A percentile compares a stretch with the other conserved stretches of the same genome.
These are phyloP conservation scores for Leucoraja erinaceus DNA, from an alignment of 2,113 vertebrate species.

Conservation along the genomic window DNA sequence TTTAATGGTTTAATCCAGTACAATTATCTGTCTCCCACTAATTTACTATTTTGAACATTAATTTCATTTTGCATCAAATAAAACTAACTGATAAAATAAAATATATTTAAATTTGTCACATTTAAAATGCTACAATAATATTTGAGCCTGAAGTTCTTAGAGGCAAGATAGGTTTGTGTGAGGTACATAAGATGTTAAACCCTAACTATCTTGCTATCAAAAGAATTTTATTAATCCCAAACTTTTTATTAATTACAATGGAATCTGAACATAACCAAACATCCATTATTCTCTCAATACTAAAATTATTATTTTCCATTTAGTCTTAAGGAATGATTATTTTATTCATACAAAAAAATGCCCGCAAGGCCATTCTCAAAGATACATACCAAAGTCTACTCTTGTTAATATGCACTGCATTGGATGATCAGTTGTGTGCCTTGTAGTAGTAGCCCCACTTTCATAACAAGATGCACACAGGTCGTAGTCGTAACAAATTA, in stretches of 20 bases:
- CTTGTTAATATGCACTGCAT: conserved; percentile 99
- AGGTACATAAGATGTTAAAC: neutral
- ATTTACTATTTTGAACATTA: neutral
- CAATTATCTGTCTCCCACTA: neutral
- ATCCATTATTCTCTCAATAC: neutral
- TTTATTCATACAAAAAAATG: neutral
- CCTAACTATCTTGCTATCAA: neutral
- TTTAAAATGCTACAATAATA: neutral
- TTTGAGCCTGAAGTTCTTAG: neutral
- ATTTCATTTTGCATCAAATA: neutral
- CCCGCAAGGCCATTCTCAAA: neutral
- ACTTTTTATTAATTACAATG: neutral
- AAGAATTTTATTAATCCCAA: neutral
- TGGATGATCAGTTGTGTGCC: conserved; percentile 96
- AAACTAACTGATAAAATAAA: neutral
- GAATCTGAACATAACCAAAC: neutral
- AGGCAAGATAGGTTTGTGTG: neutral
- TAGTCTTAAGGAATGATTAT: neutral
- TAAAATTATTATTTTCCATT: neutral
- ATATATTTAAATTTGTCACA: neutral
- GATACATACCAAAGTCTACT: conserved; percentile 93
- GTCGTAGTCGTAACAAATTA: conserved; percentile 99
- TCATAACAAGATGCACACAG: conserved; percentile 98
- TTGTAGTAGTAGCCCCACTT: conserved; percentile 92
- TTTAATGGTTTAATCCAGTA: neutral